These are phyloP conservation scores for Gymnocypris eckloni DNA, from an alignment of 2,797 vertebrate genomes.

Conservation along the genomic window DNA sequence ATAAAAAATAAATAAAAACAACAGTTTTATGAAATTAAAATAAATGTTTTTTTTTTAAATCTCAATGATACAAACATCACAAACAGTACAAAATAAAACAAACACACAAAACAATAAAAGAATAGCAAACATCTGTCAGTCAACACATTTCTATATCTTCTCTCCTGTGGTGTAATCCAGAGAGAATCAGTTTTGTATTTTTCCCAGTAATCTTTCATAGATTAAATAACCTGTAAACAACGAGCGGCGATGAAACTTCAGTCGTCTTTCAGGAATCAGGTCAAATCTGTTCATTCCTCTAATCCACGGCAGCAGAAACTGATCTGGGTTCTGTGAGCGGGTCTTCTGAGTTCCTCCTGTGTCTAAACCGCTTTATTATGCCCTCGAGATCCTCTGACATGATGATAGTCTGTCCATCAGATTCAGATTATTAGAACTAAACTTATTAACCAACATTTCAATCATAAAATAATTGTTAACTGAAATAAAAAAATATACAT, in stretches of 20 bases:
- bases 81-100: not conserved
- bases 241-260: conserved; percentile 13
- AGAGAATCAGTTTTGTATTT: conserved; percentile 61
- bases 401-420: not conserved
- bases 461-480: not conserved
- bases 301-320: conserved; percentile 41
- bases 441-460: not conserved
- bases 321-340: conserved; percentile 52
- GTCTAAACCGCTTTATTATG: conserved; percentile 50
- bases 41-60: not conserved
- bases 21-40: not conserved
- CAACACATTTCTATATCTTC: not conserved
- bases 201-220: conserved; percentile 65
- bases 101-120: not conserved
- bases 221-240: conserved; percentile 36
- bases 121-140: not conserved
- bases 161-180: conserved; percentile 44
- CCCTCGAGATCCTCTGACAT: not conserved
- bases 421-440: not conserved
- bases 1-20: not conserved
- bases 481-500: not conserved
- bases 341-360: conserved; percentile 31
- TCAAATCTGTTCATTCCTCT: conserved; percentile 33
- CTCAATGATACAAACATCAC: not conserved
- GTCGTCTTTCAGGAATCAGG: conserved; percentile 24